Evolutionary conservation across 2,113 vertebrate genomes (phyloP).

Genomic region (Hypocryptadius cinnamomeus): DNA sequence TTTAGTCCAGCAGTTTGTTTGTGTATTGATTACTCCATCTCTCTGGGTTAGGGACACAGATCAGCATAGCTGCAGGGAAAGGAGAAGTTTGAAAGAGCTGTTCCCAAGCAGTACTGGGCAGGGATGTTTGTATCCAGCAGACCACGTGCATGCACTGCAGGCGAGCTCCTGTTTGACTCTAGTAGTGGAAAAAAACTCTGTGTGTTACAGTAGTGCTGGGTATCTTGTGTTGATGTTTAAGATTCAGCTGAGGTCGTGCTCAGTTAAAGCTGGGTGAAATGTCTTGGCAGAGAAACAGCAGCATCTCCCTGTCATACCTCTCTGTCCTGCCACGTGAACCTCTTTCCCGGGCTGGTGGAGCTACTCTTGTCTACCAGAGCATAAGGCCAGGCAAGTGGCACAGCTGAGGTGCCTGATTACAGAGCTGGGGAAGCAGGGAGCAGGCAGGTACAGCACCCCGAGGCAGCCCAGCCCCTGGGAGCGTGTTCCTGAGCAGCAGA

Average conservation of each 20-base stretch:
- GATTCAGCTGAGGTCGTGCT: background rate
- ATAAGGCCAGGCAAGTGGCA: background rate
- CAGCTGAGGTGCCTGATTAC: fast-evolving
- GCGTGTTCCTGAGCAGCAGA: no score
- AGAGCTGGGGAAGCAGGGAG: background rate
- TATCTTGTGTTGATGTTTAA: background rate
- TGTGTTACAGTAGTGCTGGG: background rate
- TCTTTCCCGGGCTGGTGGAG: background rate
- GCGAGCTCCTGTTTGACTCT: fast-evolving
- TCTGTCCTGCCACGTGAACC: fast-evolving
- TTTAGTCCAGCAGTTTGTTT: background rate
- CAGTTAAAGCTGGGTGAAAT: background rate
- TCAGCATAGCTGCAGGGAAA: background rate
- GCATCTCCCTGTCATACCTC: fast-evolving
- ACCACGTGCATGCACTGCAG: background rate
- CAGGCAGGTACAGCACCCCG: background rate
- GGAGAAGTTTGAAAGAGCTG: background rate
- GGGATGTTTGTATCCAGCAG: background rate
- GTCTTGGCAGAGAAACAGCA: background rate
- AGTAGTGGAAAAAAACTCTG: background rate
- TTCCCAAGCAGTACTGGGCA: background rate
- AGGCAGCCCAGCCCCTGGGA: background rate
- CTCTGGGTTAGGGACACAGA: background rate
- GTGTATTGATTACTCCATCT: background rate
- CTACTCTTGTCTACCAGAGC: background rate